Evolutionary conservation across 2,113 vertebrate genomes (phyloP).

Genomic region (Pan troglodytes): DNA sequence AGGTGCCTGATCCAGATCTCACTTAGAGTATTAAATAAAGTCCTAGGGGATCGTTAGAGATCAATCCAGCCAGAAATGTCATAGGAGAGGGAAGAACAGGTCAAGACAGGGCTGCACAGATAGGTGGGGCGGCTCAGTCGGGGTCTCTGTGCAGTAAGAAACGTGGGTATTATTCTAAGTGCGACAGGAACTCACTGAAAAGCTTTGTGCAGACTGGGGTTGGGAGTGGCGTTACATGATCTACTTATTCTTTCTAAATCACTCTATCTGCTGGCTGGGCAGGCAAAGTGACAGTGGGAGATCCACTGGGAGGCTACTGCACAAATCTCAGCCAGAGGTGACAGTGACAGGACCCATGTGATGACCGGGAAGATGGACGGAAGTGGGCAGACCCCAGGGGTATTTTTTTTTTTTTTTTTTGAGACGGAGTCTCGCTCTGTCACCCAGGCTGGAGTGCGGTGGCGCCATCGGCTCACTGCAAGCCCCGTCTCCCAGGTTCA

Average conservation of each 20-base stretch:
- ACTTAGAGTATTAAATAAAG: background rate
- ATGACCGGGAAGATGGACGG: background rate
- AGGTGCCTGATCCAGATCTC: background rate
- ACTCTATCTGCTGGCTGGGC: background rate
- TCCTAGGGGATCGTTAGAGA: background rate
- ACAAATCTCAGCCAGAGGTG: background rate
- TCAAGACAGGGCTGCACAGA: background rate
- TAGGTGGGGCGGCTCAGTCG: background rate
- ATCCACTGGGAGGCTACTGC: background rate
- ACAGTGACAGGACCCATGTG: background rate
- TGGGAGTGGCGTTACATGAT: too few relatives aligned
- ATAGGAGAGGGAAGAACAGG: background rate
- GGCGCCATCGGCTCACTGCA: too few relatives aligned
- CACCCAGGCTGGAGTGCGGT: too few relatives aligned
- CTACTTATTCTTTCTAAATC: background rate
- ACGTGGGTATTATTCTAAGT: background rate
- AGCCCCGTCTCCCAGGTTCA: too few relatives aligned
- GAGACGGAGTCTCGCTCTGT: too few relatives aligned
- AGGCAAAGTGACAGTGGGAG: background rate
- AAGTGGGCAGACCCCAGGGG: background rate
- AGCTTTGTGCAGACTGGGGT: background rate
- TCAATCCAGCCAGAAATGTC: background rate
- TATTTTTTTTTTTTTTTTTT: too few relatives aligned
- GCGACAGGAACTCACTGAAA: too few relatives aligned
- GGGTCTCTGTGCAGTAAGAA: background rate